Evolutionary conservation across 2,888 invertebrate genomes (phyloP).

Genomic region (Alcis repandata): DNA sequence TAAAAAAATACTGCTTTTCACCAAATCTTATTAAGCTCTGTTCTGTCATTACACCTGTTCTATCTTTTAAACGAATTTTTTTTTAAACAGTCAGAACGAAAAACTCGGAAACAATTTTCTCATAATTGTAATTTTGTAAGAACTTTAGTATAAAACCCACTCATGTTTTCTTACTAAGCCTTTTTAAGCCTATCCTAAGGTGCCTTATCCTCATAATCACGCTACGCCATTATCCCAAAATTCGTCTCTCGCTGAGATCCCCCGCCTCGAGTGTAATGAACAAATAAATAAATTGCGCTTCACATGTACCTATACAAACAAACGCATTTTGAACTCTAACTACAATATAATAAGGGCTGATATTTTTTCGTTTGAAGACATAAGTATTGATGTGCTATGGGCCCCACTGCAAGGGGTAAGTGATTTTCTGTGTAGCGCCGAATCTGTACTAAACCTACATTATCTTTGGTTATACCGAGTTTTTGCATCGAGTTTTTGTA

Average conservation of each 20-base stretch:
- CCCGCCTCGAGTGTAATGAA: conserved; percentile 81
- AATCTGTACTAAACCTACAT: conserved; percentile 70
- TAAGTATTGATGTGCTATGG: conserved; percentile 58
- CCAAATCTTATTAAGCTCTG: no score
- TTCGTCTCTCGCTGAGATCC: conserved; percentile 79
- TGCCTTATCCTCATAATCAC: conserved; percentile 56
- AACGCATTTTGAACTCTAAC: conserved; percentile 41
- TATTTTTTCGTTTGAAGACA: conserved; percentile 38
- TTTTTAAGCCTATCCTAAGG: conserved; percentile 45
- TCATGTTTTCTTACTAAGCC: conserved; percentile 37
- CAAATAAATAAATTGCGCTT: conserved; percentile 85
- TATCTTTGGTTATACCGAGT: conserved; percentile 52
- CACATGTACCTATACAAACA: conserved; percentile 76
- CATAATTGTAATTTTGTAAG: neutral
- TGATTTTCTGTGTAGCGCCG: conserved; percentile 84
- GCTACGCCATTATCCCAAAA: conserved; percentile 80
- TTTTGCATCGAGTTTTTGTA: conserved; percentile 24
- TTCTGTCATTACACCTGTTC: no score
- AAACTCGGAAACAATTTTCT: neutral
- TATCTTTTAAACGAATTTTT: no score
- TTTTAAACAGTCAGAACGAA: neutral
- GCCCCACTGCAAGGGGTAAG: conserved; percentile 84
- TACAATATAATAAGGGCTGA: conserved; percentile 25
- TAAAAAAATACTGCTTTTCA: no score
- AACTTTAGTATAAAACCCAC: conserved; percentile 15